Evolutionary conservation across 2,113 vertebrate species (phyloP).

Genomic region (Anolis carolinensis): DNA sequence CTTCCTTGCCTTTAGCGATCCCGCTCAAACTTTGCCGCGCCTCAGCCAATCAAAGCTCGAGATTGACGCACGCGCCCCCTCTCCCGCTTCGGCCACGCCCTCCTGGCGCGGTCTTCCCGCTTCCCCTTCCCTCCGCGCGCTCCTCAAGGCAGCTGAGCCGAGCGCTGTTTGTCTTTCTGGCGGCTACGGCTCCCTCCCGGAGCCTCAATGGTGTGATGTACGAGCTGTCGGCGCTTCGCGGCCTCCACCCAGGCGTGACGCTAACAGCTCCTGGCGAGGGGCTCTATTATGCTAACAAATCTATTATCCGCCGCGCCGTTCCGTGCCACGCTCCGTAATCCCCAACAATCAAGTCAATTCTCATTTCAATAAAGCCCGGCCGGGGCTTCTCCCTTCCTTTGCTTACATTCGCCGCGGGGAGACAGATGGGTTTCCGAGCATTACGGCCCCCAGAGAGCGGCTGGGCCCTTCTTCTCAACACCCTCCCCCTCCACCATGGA

Average conservation of each 20-base stretch:
- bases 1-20: too few species aligned
- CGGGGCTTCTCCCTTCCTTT: constrained; percentile 29
- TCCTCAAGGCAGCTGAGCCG: background rate
- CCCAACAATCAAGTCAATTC: constrained; percentile 41
- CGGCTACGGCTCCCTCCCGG: background rate
- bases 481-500: too few species aligned
- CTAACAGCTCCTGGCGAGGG: constrained; percentile 34
- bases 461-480: background rate
- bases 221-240: constrained; percentile 11
- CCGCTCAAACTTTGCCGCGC: background rate
- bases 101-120: background rate
- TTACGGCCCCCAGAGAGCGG: constrained; percentile 12
- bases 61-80: background rate
- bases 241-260: constrained; percentile 18
- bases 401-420: constrained; percentile 34
- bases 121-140: too few species aligned
- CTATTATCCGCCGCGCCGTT: constrained; percentile 28
- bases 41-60: background rate
- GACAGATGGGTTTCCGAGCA: constrained; percentile 19
- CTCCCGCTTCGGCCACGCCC: too few species aligned
- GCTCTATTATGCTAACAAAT: constrained; percentile 58
- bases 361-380: constrained; percentile 14
- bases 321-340: constrained; percentile 40
- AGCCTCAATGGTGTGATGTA: constrained; percentile 4
- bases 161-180: background rate